Conservation (phyloP, 2,888 invertebrate genomes). For the Argyra leucocephala region DNA sequence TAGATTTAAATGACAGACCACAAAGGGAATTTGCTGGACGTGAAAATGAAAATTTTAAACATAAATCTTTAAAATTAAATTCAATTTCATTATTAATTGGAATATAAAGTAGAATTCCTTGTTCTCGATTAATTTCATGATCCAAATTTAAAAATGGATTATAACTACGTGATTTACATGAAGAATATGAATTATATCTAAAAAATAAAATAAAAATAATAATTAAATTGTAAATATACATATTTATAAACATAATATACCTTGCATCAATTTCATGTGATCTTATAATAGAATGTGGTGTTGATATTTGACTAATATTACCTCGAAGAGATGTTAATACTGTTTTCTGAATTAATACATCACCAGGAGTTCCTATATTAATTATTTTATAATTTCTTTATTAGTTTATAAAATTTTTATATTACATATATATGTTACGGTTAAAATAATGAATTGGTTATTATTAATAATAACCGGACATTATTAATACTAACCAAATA, state of each 20-base stretch:
- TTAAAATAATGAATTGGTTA: no score
- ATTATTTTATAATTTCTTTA: neutral
- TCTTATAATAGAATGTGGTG: conserved; percentile 49
- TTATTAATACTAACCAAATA: no score
- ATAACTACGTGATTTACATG: conserved; percentile 45
- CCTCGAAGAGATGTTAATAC: conserved; percentile 58
- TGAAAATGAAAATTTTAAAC: conserved; percentile 37
- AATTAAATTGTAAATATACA: neutral
- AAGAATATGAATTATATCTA: conserved; percentile 49
- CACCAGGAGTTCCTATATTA: conserved; percentile 40
- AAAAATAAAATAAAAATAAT: conserved; percentile 13
- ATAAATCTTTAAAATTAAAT: conserved; percentile 33
- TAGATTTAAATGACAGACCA: conserved; percentile 41
- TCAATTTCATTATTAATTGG: conserved; percentile 48
- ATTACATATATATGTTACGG: no score
- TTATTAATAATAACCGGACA: no score
- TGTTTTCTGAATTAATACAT: conserved; percentile 45
- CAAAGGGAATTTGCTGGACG: conserved; percentile 40
- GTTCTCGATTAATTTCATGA: conserved; percentile 57
- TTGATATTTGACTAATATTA: conserved; percentile 54
- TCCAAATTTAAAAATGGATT: conserved; percentile 57
- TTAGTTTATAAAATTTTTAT: neutral
- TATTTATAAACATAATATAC: conserved; percentile 29
- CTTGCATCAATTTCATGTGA: conserved; percentile 55
- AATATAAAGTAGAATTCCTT: conserved; percentile 57